Evolutionary conservation across 2,888 invertebrate genomes (phyloP).

Genomic region (Plutella xylostella): DNA sequence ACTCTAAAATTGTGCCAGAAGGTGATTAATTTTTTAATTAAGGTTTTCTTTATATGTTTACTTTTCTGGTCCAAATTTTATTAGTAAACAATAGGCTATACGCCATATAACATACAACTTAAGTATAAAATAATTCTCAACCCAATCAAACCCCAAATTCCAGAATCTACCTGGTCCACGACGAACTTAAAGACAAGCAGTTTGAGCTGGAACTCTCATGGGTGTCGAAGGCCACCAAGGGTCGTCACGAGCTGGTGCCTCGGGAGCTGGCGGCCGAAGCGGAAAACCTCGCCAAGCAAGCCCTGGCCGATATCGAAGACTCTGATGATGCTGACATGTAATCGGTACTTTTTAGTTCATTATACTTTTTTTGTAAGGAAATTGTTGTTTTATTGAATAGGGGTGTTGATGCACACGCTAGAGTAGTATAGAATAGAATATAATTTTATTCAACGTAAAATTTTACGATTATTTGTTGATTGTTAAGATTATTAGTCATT

Average conservation of each 20-base stretch:
- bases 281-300: slow-evolving; percentile 90
- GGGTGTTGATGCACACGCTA: background rate
- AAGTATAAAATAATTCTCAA: too few relatives aligned
- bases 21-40: too few relatives aligned
- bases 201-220: slow-evolving; percentile 96
- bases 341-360: slow-evolving; percentile 31
- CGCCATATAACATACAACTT: background rate
- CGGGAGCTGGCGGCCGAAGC: slow-evolving; percentile 80
- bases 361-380: slow-evolving; percentile 44
- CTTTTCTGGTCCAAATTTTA: too few relatives aligned
- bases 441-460: background rate
- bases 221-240: slow-evolving; percentile 86
- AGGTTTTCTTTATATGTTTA: too few relatives aligned
- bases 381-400: slow-evolving; percentile 12
- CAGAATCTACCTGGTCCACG: slow-evolving; percentile 89
- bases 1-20: too few relatives aligned
- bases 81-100: background rate
- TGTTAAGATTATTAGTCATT: background rate
- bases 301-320: slow-evolving; percentile 87
- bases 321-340: slow-evolving; percentile 84
- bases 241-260: slow-evolving; percentile 86
- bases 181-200: slow-evolving; percentile 95
- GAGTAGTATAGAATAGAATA: too few relatives aligned
- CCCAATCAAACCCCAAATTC: slow-evolving; percentile 23
- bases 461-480: background rate